Conservation (phyloP, 2,888 invertebrate species). For the Pegoplata infirma region DNA sequence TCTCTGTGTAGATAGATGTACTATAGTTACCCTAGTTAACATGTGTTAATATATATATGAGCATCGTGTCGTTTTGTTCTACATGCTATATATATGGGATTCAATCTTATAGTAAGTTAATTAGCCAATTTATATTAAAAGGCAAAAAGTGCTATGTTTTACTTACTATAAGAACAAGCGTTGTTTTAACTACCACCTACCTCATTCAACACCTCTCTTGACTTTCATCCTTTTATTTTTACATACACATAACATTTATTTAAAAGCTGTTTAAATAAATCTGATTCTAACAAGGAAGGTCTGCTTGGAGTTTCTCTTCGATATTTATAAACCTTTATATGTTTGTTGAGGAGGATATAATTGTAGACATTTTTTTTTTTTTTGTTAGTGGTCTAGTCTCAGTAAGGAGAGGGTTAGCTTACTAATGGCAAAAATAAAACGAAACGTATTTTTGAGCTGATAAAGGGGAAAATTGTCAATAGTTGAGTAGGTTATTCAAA, state of each 20-base stretch:
- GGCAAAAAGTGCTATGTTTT: slow-evolving; percentile 20
- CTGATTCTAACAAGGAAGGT: no score
- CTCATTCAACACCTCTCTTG: slow-evolving; percentile 12
- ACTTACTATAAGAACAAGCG: slow-evolving; percentile 14
- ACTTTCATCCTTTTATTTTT: not conserved
- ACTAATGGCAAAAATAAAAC: no score
- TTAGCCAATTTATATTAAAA: slow-evolving; percentile 54
- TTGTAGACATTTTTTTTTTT: no score
- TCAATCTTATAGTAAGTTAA: slow-evolving; percentile 31
- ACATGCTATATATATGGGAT: slow-evolving; percentile 11
- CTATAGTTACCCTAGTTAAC: not conserved
- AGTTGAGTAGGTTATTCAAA: no score
- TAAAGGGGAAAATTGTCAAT: no score
- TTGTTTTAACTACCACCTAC: slow-evolving; percentile 41
- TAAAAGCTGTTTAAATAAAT: slow-evolving; percentile 18
- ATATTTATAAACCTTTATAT: no score
- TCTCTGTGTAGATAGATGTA: no score
- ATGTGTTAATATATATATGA: not conserved
- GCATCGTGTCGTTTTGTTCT: not conserved
- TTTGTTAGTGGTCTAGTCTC: no score
- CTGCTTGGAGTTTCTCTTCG: no score
- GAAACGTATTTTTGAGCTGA: no score
- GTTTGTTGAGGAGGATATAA: no score
- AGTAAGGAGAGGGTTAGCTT: no score
- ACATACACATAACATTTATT: slow-evolving; percentile 6